Conservation (phyloP, 2,113 vertebrate species). For the Zapus hudsonius region DNA sequence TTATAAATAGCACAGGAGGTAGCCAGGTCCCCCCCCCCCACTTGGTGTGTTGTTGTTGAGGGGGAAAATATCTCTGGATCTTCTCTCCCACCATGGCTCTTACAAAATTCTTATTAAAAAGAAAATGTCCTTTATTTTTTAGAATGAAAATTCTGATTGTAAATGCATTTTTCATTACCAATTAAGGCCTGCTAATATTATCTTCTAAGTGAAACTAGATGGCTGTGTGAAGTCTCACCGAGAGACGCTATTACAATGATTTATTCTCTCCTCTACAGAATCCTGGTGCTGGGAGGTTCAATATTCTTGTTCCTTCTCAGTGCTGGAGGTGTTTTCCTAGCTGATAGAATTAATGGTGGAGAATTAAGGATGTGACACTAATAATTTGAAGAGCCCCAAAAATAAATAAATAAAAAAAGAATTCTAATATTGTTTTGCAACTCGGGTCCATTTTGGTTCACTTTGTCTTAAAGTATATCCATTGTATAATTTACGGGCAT, state of each 20-base stretch:
- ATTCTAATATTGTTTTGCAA: conserved; percentile 18
- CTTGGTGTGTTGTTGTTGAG: no score
- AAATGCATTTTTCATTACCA: neutral
- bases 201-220: neutral
- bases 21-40: no score
- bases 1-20: no score
- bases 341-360: neutral
- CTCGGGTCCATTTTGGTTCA: neutral
- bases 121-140: neutral
- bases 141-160: neutral
- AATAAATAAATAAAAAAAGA: neutral
- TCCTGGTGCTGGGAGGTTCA: accelerated
- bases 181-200: neutral
- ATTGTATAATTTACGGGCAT: conserved; percentile 56
- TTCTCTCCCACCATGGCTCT: no score
- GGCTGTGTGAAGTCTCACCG: neutral
- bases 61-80: no score
- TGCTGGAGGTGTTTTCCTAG: neutral
- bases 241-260: accelerated
- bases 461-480: conserved; percentile 66
- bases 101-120: conserved; percentile 51
- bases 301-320: neutral
- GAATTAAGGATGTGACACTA: conserved; percentile 24
- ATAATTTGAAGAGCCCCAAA: neutral
- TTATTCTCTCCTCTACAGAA: accelerated